A percentile compares a stretch with the other conserved stretches of the same genome.
Conservation (phyloP, 2,888 invertebrate species). For the Callosobruchus maculatus region DNA sequence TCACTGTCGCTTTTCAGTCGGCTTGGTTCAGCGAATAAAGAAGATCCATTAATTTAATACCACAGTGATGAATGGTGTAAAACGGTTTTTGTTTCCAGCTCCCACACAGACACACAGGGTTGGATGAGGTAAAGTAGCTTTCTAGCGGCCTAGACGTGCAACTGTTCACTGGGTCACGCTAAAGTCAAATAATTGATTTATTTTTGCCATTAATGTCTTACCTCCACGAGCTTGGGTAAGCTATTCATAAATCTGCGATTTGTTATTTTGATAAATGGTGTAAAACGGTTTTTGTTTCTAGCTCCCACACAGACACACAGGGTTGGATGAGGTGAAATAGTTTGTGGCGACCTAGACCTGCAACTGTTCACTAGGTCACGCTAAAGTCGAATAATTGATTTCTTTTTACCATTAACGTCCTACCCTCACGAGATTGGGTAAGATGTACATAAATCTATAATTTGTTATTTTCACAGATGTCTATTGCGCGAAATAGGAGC, state of each 20-base stretch:
- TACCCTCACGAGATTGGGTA: too few relatives aligned
- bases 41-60: neutral
- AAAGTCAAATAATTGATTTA: neutral
- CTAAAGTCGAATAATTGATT: neutral
- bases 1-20: neutral
- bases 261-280: neutral
- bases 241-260: too few relatives aligned
- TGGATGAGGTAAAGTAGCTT: neutral
- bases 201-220: too few relatives aligned
- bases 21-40: neutral
- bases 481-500: too few relatives aligned
- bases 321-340: neutral
- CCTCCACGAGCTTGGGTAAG: too few relatives aligned
- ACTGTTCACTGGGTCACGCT: neutral
- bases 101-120: neutral
- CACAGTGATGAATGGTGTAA: neutral
- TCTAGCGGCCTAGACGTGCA: neutral
- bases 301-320: neutral
- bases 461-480: too few relatives aligned
- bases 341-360: neutral
- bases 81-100: neutral
- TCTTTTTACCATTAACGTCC: too few relatives aligned
- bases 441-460: too few relatives aligned
- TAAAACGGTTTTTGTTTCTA: neutral
- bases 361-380: neutral